phyloP scores from a whole-genome alignment of 2,797 vertebrate genomes.

The Erethizon dorsatum region DNA sequence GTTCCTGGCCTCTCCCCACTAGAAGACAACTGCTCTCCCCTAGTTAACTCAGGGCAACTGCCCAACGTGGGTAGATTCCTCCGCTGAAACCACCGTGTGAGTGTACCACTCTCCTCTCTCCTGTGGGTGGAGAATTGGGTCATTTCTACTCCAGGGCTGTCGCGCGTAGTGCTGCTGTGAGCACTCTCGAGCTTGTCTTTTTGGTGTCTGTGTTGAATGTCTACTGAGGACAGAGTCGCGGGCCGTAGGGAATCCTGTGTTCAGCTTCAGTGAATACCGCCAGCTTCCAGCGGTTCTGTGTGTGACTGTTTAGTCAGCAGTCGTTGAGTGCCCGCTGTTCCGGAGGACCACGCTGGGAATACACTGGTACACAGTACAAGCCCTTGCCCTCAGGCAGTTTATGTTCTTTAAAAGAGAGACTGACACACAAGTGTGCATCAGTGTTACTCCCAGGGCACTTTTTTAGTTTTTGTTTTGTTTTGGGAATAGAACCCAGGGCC shows the following conservation, averaged over 20 bases:
- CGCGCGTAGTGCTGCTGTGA: not conserved
- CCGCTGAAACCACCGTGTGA: not conserved
- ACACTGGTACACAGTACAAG: not conserved
- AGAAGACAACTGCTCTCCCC: not conserved
- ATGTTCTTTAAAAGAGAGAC: slow-evolving; percentile 11
- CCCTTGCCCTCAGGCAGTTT: not conserved
- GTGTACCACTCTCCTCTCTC: not conserved
- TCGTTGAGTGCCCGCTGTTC: not conserved
- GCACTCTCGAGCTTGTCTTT: slow-evolving; percentile 39
- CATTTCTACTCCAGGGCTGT: not conserved
- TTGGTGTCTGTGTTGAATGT: not conserved
- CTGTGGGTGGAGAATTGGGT: not conserved
- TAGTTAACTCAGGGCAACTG: not conserved
- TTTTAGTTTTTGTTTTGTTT: not conserved
- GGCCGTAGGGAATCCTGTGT: not conserved
- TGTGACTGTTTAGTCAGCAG: not conserved
- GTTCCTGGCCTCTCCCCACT: not conserved
- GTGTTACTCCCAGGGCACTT: not conserved
- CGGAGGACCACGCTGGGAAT: not conserved
- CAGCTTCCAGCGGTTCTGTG: not conserved
- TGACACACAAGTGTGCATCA: not conserved
- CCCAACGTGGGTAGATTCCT: not conserved
- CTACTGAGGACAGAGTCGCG: not conserved
- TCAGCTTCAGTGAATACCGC: not conserved
- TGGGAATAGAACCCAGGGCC: not conserved